Conservation (phyloP, 2,888 invertebrate species). For the Tholera decimalis region DNA sequence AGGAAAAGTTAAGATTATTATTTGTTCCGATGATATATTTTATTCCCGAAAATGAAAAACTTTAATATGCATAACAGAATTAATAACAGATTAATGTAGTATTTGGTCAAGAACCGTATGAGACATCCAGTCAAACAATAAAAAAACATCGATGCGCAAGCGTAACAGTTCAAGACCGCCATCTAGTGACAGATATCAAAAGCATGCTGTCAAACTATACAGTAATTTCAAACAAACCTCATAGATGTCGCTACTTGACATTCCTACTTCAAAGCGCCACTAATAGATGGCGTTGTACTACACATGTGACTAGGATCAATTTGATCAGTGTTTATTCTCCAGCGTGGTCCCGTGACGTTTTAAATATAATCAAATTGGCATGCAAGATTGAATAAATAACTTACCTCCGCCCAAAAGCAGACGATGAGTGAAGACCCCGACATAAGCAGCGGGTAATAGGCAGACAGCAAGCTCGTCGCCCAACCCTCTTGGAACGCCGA, state of each 20-base stretch:
- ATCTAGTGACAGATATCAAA: conserved; percentile 28
- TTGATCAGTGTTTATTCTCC: background rate
- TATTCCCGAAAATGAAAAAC: too few species aligned
- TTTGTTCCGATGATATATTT: too few species aligned
- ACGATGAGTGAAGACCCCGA: conserved; percentile 97
- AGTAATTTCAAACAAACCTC: background rate
- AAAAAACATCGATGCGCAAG: background rate
- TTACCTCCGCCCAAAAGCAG: conserved; percentile 98
- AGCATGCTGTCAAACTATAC: background rate
- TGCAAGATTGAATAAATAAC: conserved; percentile 69
- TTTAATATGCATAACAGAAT: too few species aligned
- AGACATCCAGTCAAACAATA: conserved; percentile 11
- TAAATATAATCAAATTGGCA: background rate
- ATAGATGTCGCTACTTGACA: conserved; percentile 27
- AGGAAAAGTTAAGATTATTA: too few species aligned
- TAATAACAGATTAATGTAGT: too few species aligned
- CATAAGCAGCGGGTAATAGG: conserved; percentile 97
- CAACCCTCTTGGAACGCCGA: conserved; percentile 95
- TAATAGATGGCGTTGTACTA: conserved; percentile 59
- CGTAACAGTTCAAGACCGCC: conserved; percentile 13
- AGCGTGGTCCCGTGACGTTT: too few species aligned
- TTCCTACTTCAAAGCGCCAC: background rate
- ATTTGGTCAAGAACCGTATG: too few species aligned
- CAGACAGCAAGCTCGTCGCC: conserved; percentile 96
- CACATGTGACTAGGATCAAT: too few species aligned